Conservation (phyloP, 2,113 vertebrate species). For the Menidia beryllina region DNA sequence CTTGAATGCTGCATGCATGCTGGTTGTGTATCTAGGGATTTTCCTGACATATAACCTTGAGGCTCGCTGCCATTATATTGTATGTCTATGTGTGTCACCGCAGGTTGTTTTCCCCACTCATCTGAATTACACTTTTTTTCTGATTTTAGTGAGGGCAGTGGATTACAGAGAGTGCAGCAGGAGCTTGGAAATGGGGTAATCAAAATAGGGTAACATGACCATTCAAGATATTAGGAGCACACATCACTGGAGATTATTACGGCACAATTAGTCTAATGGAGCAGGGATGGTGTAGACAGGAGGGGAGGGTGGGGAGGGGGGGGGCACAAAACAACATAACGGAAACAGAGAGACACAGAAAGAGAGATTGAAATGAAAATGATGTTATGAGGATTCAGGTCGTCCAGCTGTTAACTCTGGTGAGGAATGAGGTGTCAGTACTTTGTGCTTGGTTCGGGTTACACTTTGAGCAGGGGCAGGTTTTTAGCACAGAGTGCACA, state of each 20-base stretch:
- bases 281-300: slow-evolving; percentile 67
- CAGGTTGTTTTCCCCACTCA: slow-evolving; percentile 69
- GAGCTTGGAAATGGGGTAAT: slow-evolving; percentile 79
- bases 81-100: slow-evolving; percentile 64
- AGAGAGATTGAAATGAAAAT: slow-evolving; percentile 70
- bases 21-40: slow-evolving; percentile 60
- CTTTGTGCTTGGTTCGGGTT: slow-evolving; percentile 27
- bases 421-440: slow-evolving; percentile 54
- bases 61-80: slow-evolving; percentile 70
- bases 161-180: slow-evolving; percentile 75
- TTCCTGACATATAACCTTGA: slow-evolving; percentile 77
- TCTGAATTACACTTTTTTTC: slow-evolving; percentile 78
- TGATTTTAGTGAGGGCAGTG: slow-evolving; percentile 65
- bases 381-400: slow-evolving; percentile 68
- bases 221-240: slow-evolving; percentile 81
- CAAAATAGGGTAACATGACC: slow-evolving; percentile 83
- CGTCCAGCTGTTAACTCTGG: slow-evolving; percentile 70
- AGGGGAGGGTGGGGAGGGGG: too few species aligned
- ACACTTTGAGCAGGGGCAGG: slow-evolving; percentile 12
- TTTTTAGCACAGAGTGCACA: slow-evolving; percentile 5
- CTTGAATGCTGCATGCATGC: slow-evolving; percentile 27
- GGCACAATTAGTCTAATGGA: slow-evolving; percentile 86
- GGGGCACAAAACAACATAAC: slow-evolving; percentile 47
- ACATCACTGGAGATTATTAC: slow-evolving; percentile 83
- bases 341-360: slow-evolving; percentile 16